Conservation (phyloP, 2,888 invertebrate species). For the Euproctis similis region DNA sequence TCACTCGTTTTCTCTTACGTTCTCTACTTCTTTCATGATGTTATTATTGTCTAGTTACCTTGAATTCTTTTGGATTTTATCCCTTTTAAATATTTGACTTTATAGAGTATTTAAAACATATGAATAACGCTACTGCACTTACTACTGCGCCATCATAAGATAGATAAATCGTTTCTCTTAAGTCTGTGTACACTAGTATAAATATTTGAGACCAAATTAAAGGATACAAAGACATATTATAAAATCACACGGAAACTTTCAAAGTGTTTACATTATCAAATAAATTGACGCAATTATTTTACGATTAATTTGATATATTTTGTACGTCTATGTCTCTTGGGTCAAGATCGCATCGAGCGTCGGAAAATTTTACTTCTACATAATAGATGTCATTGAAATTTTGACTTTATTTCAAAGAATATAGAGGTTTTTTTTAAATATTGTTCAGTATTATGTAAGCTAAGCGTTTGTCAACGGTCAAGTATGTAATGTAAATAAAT, state of each 20-base stretch:
- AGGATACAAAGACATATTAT: too few species aligned
- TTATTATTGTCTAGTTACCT: too few species aligned
- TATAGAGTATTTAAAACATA: too few species aligned
- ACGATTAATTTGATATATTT: conserved; percentile 36
- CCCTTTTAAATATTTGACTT: too few species aligned
- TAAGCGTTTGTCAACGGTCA: conserved; percentile 23
- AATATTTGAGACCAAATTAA: too few species aligned
- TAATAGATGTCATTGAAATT: conserved; percentile 13
- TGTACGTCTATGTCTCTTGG: conserved; percentile 33
- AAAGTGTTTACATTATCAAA: conserved; percentile 7
- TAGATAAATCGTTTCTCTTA: too few species aligned
- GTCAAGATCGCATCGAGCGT: conserved; percentile 33
- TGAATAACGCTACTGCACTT: too few species aligned
- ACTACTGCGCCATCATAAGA: too few species aligned
- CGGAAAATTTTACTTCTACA: conserved; percentile 27
- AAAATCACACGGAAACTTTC: conserved; percentile 11
- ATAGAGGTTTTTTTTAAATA: conserved; percentile 16
- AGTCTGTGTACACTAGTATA: too few species aligned
- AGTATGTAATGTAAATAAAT: conserved; percentile 23
- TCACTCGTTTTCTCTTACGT: too few species aligned
- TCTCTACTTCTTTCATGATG: too few species aligned
- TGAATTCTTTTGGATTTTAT: too few species aligned
- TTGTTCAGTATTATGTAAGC: conserved; percentile 7
- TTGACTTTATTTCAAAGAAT: conserved; percentile 16
- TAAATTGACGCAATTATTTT: conserved; percentile 22